Evolutionary conservation across 2,888 invertebrate genomes (phyloP).

Genomic region (Dermolepida albohirtum): DNA sequence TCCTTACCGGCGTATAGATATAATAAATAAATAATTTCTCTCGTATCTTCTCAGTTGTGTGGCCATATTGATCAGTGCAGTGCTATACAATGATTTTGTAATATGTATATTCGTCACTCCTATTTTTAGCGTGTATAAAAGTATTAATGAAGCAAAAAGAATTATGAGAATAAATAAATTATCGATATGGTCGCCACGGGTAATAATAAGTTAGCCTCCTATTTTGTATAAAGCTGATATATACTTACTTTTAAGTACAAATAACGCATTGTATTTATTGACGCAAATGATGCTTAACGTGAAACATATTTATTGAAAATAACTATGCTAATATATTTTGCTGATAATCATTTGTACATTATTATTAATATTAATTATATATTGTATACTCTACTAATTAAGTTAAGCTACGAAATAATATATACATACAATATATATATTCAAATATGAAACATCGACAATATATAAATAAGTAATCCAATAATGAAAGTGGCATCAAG

Average conservation of each 20-base stretch:
- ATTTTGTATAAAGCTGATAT: conserved; percentile 56
- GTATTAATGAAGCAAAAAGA: conserved; percentile 31
- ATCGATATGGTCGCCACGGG: conserved; percentile 52
- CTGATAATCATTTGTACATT: not conserved
- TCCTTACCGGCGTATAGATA: conserved; percentile 35
- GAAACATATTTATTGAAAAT: conserved; percentile 13
- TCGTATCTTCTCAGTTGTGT: conserved; percentile 49
- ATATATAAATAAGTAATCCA: too few species aligned
- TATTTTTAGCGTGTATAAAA: conserved; percentile 52
- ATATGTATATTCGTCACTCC: conserved; percentile 53
- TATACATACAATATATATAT: too few species aligned
- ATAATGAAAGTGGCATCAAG: too few species aligned
- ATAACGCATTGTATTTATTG: conserved; percentile 53
- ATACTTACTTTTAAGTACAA: conserved; percentile 54
- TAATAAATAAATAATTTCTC: conserved; percentile 45
- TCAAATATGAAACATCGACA: too few species aligned
- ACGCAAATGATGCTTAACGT: conserved; percentile 48
- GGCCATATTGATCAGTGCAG: conserved; percentile 50
- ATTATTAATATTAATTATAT: too few species aligned
- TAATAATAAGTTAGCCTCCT: conserved; percentile 52
- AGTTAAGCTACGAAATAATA: too few species aligned
- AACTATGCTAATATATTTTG: conserved; percentile 1
- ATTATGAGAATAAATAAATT: conserved; percentile 43
- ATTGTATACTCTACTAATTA: too few species aligned
- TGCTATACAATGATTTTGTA: conserved; percentile 52